Conservation (phyloP, 2,113 vertebrate species). For the Muscicapa adusta region DNA sequence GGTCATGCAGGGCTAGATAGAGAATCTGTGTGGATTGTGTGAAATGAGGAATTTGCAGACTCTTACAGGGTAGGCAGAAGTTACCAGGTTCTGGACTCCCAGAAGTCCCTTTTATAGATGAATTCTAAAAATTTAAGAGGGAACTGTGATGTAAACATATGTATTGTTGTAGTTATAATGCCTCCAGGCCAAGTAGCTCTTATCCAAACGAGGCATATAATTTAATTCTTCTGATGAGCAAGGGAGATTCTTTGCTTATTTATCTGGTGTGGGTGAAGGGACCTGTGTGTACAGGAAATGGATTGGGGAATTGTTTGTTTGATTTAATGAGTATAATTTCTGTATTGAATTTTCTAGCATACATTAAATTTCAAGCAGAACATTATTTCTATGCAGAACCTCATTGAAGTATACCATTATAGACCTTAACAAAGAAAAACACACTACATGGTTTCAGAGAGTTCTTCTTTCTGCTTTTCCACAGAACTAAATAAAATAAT, state of each 20-base stretch:
- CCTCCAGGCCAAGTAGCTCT: neutral
- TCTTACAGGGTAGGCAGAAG: neutral
- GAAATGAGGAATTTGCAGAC: neutral
- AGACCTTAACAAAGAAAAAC: neutral
- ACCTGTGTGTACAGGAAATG: neutral
- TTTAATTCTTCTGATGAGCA: neutral
- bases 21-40: neutral
- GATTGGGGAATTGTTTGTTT: neutral
- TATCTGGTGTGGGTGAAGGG: neutral
- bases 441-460: neutral
- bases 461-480: neutral
- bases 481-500: neutral
- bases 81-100: slow-evolving; percentile 1
- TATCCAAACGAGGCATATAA: neutral
- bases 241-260: neutral
- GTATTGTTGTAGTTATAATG: neutral
- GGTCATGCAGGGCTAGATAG: neutral
- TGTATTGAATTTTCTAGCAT: neutral
- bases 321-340: slow-evolving; percentile 5
- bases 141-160: neutral
- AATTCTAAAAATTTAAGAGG: neutral
- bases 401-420: neutral
- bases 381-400: neutral
- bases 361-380: neutral
- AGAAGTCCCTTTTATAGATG: slow-evolving; percentile 27